A percentile compares a stretch with the other conserved stretches of the same genome.
Evolutionary conservation across 2,113 vertebrate genomes (phyloP).

Genomic region (Elephas maximus): DNA sequence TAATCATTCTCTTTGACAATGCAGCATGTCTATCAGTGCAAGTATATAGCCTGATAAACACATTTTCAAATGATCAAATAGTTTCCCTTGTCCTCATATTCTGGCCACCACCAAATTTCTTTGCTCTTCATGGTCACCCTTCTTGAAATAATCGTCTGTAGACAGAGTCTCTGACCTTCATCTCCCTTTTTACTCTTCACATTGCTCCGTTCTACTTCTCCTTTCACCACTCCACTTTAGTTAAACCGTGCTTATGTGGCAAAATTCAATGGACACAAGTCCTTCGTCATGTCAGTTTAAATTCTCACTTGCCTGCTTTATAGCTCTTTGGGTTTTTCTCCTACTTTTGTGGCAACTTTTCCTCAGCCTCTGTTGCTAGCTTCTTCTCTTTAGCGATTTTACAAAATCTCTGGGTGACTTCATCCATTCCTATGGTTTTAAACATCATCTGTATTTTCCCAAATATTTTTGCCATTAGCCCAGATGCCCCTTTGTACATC

Average conservation of each 20-base stretch:
- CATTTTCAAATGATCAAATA: fast-evolving
- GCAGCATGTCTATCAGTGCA: background rate
- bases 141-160: background rate
- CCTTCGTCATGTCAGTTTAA: background rate
- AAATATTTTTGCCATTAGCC: background rate
- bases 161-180: fast-evolving
- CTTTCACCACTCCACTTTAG: background rate
- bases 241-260: background rate
- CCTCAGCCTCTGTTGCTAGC: background rate
- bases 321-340: background rate
- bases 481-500: background rate
- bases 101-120: background rate
- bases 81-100: no score
- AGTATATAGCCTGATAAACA: background rate
- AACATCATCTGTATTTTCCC: background rate
- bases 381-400: background rate
- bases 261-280: background rate
- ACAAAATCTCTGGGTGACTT: background rate
- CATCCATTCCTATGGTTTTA: background rate
- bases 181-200: background rate
- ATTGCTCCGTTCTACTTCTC: background rate
- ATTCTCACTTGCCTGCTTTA: background rate
- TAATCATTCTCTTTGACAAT: fast-evolving
- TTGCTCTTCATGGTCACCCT: background rate
- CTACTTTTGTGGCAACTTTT: background rate